Conservation (phyloP, 2,888 invertebrate species). For the Augiades crinisus region DNA sequence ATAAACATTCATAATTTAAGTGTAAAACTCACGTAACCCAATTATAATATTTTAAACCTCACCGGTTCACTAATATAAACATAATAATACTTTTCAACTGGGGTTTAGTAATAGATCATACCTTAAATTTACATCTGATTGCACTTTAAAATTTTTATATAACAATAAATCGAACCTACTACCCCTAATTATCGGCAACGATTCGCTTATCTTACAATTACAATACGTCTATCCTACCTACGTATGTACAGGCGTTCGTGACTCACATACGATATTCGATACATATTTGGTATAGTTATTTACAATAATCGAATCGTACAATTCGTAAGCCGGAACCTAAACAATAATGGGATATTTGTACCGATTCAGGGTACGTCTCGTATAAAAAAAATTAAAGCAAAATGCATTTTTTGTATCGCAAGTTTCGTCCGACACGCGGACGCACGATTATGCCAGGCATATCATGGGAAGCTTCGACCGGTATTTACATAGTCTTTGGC, state of each 20-base stretch:
- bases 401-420: slow-evolving; percentile 78
- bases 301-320: slow-evolving; percentile 64
- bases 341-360: slow-evolving; percentile 71
- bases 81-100: slow-evolving; percentile 81
- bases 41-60: slow-evolving; percentile 79
- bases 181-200: slow-evolving; percentile 52
- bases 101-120: slow-evolving; percentile 63
- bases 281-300: slow-evolving; percentile 79
- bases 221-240: slow-evolving; percentile 52
- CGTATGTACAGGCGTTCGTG: slow-evolving; percentile 60
- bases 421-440: slow-evolving; percentile 51
- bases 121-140: slow-evolving; percentile 77
- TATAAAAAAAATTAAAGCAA: slow-evolving; percentile 72
- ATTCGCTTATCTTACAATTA: slow-evolving; percentile 52
- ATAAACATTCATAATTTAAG: slow-evolving; percentile 78
- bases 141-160: slow-evolving; percentile 73
- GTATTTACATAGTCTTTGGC: slow-evolving; percentile 79
- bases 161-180: slow-evolving; percentile 68
- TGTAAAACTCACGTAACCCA: slow-evolving; percentile 75
- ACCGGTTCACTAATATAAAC: slow-evolving; percentile 72
- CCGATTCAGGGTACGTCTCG: slow-evolving; percentile 63
- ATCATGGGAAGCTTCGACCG: slow-evolving; percentile 45
- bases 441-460: slow-evolving; percentile 46
- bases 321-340: slow-evolving; percentile 61
- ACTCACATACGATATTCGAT: slow-evolving; percentile 54